A percentile compares a stretch with the other conserved stretches of the same genome.
Conservation (phyloP, 1,140 invertebrate species). For the Heliothis subflexa region DNA sequence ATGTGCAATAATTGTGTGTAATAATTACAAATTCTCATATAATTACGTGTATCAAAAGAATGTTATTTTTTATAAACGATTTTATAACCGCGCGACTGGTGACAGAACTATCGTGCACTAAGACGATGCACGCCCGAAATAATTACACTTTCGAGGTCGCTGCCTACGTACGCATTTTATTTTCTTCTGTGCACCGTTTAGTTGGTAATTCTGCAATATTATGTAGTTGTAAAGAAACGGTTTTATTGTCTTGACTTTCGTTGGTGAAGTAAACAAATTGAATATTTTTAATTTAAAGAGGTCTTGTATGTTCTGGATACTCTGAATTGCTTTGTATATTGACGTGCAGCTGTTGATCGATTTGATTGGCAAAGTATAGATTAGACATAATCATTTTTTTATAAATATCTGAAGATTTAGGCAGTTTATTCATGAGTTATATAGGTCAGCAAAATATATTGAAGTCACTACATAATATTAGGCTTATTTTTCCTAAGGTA, state of each 20-base stretch:
- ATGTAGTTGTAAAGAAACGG: neutral
- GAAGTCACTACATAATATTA: too few relatives aligned
- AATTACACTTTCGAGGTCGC: constrained; percentile 73
- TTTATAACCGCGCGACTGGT: constrained; percentile 21
- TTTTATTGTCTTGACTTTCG: constrained; percentile 1
- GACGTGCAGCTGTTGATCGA: too few relatives aligned
- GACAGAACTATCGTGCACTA: constrained; percentile 27
- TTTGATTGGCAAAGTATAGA: too few relatives aligned
- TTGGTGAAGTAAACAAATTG: neutral
- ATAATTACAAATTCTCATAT: neutral
- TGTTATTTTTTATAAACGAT: neutral
- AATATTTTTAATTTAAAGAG: too few relatives aligned
- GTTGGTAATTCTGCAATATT: constrained; percentile 5
- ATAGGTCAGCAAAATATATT: too few relatives aligned
- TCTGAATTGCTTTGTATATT: too few relatives aligned
- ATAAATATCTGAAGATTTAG: too few relatives aligned
- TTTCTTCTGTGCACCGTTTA: constrained; percentile 58
- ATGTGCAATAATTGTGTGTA: too few relatives aligned
- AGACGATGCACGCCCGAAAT: constrained; percentile 70
- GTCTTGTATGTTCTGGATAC: too few relatives aligned
- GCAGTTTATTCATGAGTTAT: too few relatives aligned
- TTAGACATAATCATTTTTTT: too few relatives aligned
- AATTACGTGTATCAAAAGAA: constrained; percentile 7
- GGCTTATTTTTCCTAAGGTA: too few relatives aligned
- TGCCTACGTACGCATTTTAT: constrained; percentile 70